A percentile compares a stretch with the other conserved stretches of the same genome.
These are phyloP conservation scores for Sardina pilchardus DNA, from an alignment of 2,113 vertebrate species.

Conservation along the genomic window DNA sequence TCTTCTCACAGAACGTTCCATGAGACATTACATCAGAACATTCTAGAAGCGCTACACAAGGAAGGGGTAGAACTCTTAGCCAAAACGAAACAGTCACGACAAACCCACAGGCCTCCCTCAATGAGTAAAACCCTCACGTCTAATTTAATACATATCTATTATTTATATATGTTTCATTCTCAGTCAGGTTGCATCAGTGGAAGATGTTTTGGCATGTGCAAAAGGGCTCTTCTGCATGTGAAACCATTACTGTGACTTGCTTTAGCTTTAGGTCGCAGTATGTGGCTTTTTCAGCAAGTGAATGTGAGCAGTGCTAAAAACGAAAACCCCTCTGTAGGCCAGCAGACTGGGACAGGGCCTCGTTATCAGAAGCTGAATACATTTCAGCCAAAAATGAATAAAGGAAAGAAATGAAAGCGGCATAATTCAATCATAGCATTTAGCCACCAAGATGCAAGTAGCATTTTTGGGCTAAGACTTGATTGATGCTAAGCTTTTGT, in stretches of 20 bases:
- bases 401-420: not conserved
- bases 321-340: not conserved
- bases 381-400: constrained; percentile 46
- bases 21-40: not conserved
- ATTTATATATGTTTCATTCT: constrained; percentile 53
- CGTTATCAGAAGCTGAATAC: not conserved
- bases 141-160: constrained; percentile 51
- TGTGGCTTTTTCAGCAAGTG: not conserved
- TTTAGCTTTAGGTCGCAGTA: not conserved
- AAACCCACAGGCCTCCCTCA: not conserved
- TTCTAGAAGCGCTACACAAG: not conserved
- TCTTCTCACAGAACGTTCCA: not conserved
- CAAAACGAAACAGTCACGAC: not conserved
- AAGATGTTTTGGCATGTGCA: constrained; percentile 51
- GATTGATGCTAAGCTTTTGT: not conserved
- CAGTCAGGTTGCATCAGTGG: constrained; percentile 58
- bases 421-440: not conserved
- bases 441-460: constrained; percentile 60
- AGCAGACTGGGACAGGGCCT: not conserved
- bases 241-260: constrained; percentile 50
- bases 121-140: not conserved
- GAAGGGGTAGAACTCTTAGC: not conserved
- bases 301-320: not conserved
- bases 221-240: constrained; percentile 57
- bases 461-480: constrained; percentile 31